Conservation (phyloP, 2,113 vertebrate species). For the Ovis aries region ARS-UI_Ramb_v3.0 NC_056079.1:44611001-44611500, state of each 20-base stretch:
- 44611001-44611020: background rate
- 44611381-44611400: background rate
- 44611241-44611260: background rate
- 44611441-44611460: background rate
- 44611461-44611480: background rate
- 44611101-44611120: background rate
- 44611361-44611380: background rate
- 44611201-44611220: background rate
- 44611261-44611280: background rate
- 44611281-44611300: background rate
- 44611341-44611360: background rate
- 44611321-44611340: background rate
- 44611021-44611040: background rate
- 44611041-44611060: background rate
- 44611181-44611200: background rate
- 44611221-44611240: background rate
- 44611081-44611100: background rate
- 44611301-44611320: background rate
- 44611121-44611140: background rate
- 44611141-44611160: background rate
- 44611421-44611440: background rate
- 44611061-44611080: accelerated
- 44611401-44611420: background rate
- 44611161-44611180: background rate
- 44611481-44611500: background rate